A percentile compares a stretch with the other conserved stretches of the same genome.
phyloP scores from a whole-genome alignment of 2,113 vertebrate species.

The Himantopus leucocephalus region DNA sequence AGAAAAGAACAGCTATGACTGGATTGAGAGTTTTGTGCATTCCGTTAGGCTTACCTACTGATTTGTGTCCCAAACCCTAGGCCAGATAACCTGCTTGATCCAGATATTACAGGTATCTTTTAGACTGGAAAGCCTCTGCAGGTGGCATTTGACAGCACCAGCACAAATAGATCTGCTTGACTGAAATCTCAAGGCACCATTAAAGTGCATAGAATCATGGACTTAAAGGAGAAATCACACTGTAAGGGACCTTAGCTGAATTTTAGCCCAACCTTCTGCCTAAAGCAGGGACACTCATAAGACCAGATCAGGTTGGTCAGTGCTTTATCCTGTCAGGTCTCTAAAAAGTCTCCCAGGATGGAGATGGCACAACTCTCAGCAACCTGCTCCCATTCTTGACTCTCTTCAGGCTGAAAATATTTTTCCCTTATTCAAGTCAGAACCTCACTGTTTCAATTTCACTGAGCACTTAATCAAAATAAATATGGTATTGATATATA shows the following conservation, averaged over 20 bases:
- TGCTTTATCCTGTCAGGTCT: not conserved
- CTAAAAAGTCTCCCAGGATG: not conserved
- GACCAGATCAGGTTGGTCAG: not conserved
- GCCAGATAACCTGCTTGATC: not conserved
- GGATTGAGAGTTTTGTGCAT: not conserved
- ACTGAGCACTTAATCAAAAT: not conserved
- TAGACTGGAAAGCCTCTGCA: not conserved
- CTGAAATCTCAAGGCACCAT: not conserved
- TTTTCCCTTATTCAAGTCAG: not conserved
- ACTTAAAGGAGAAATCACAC: not conserved
- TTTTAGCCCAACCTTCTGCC: not conserved
- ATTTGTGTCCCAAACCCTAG: not conserved
- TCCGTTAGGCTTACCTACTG: not conserved
- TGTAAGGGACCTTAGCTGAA: not conserved
- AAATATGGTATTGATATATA: not conserved
- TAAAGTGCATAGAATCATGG: not conserved
- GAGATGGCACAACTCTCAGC: not conserved
- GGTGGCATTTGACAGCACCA: not conserved
- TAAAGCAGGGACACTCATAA: not conserved
- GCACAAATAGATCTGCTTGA: not conserved
- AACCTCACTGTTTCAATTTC: not conserved
- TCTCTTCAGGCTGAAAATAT: not conserved
- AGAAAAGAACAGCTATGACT: not conserved
- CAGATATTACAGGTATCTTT: not conserved
- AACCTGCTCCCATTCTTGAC: not conserved